Percentiles rank a stretch among this genome's conserved stretches.
Conservation (phyloP, 2,113 vertebrate species). For the Camelus dromedarius region DNA sequence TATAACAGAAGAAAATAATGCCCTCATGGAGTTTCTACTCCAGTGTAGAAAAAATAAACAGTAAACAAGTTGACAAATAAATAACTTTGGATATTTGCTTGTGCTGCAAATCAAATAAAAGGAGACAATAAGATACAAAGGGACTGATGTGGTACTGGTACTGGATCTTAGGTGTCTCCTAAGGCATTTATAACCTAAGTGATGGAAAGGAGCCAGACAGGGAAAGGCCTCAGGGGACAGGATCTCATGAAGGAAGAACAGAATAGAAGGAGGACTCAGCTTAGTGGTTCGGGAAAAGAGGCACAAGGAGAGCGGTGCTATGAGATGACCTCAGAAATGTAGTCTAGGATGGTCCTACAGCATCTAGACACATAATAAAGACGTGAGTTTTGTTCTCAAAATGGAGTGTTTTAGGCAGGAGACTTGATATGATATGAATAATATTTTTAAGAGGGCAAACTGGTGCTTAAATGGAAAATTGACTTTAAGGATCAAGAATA, state of each 20-base stretch:
- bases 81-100: neutral
- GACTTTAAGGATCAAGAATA: conserved; percentile 12
- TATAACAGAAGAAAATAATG: neutral
- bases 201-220: neutral
- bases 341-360: neutral
- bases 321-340: neutral
- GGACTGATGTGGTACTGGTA: neutral
- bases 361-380: neutral
- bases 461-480: neutral
- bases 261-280: neutral
- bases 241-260: neutral
- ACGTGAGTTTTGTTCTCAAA: neutral
- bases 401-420: neutral
- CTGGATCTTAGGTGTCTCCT: neutral
- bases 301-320: neutral
- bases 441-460: neutral
- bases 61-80: neutral
- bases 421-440: neutral
- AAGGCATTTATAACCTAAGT: neutral
- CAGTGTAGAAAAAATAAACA: neutral
- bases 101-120: neutral
- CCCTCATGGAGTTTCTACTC: neutral
- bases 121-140: neutral
- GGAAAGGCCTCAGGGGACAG: neutral
- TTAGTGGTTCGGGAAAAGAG: neutral